Base-by-base conservation (phyloP, 2,888 invertebrate species). In the Campaea margaritaria region DNA sequence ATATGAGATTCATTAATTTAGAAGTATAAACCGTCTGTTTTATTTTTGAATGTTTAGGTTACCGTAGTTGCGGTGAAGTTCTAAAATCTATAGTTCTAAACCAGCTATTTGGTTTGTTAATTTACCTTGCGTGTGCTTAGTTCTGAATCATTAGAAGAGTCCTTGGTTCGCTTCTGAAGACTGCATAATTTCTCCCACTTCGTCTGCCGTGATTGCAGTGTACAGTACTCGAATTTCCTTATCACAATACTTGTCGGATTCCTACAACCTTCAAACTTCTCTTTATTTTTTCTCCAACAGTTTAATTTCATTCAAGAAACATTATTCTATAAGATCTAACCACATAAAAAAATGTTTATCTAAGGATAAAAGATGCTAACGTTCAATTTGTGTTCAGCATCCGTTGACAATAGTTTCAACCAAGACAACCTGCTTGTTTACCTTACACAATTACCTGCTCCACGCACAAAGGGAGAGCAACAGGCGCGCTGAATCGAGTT, bases 401-500 rank as follows among this genome's bases (percentile, higher is more conserved):
- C 16, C 42, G 42, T n/a, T 43, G 43, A 53, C 16, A 47, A 62
- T 67, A 62, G 61, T 54, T 61, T 43, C 39, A 62, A 44, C 44
- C 48, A 66, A 63, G 60, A 63, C 49, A 55, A 55, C 52, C 54
- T 64, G 44, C 8, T 58, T 62, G 39, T 58, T 61, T 59, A 62
- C 34, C 15, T 48, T 39, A 49, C 34, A 45, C 45, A 65, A 55
- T 54, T 69, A 66, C 68, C 63, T 72, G 73, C 65, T 73, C 64
- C 67, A 51, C 62, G 60, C 67, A 75, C 74, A 81, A 81, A 76
- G 72, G 72, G 64, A 73, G 71, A 74, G 79, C 81, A 81, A 85
- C 85, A 85, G 80, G 84, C 83, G 73, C 69, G 74, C 69, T 64
- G 74, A 86, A 86, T 86, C 79, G 83, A 87, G 82, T 88, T 88